Percentiles rank a stretch among this genome's conserved stretches.
Evolutionary conservation across 2,797 vertebrate species (phyloP).

Genomic region (Esox masquinongy): DNA sequence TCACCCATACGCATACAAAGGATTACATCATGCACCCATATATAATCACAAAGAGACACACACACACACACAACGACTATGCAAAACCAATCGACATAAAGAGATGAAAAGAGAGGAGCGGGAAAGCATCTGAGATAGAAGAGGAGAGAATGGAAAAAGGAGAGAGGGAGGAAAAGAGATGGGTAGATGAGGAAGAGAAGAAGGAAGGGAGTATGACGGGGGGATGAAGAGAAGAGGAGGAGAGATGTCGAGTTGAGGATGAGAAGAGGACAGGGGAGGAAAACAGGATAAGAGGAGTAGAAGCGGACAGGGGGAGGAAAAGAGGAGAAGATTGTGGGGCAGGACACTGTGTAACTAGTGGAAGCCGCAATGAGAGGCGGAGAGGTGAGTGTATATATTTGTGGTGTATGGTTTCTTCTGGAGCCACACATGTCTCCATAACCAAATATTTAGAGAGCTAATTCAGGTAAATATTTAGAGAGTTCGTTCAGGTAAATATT

Average conservation of each 20-base stretch:
- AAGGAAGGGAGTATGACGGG: not conserved
- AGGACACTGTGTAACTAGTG: too few species aligned
- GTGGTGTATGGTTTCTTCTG: too few species aligned
- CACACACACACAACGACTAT: not conserved
- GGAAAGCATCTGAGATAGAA: not conserved
- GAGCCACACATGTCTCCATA: too few species aligned
- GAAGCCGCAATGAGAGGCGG: too few species aligned
- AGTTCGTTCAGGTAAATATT: too few species aligned
- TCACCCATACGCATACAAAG: not conserved
- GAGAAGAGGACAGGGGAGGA: not conserved
- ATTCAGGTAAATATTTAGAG: too few species aligned
- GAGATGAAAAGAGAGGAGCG: not conserved
- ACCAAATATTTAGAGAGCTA: too few species aligned
- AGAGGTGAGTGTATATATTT: too few species aligned
- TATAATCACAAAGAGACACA: not conserved
- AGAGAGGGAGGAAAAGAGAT: too few species aligned
- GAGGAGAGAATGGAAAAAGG: too few species aligned
- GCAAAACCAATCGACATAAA: too few species aligned
- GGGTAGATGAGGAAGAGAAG: not conserved
- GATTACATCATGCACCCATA: not conserved
- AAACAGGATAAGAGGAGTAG: conserved; percentile 9
- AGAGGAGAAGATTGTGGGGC: not conserved
- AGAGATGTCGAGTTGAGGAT: too few species aligned
- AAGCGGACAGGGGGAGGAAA: conserved; percentile 4
- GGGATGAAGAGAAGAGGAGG: not conserved